Evolutionary conservation across 1,140 invertebrate species (phyloP).

Genomic region (Drosophila nasuta): DNA sequence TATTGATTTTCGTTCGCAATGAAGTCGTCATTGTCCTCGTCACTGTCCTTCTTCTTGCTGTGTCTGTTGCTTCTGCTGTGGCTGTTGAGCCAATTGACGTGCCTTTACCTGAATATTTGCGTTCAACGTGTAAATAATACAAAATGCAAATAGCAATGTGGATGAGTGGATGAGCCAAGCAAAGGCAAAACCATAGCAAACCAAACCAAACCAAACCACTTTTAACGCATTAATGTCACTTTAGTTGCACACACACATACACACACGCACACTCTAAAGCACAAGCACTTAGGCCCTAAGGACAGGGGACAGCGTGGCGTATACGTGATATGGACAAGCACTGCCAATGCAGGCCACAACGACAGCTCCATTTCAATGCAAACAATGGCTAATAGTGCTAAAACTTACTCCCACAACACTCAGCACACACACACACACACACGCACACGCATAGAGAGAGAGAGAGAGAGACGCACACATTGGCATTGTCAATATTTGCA

Average conservation of each 20-base stretch:
- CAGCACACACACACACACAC: slow-evolving; percentile 21
- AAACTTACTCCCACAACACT: slow-evolving; percentile 74
- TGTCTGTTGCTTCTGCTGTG: no score
- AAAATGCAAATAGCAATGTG: slow-evolving; percentile 72
- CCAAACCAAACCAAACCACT: slow-evolving; percentile 69
- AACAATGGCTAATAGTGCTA: slow-evolving; percentile 81
- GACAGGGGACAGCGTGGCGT: slow-evolving; percentile 22
- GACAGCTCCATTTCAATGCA: slow-evolving; percentile 76
- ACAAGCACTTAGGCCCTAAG: slow-evolving; percentile 34
- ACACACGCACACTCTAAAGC: background rate
- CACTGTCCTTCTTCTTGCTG: no score
- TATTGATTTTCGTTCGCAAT: slow-evolving; percentile 49
- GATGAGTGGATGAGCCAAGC: slow-evolving; percentile 56
- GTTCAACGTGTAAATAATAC: slow-evolving; percentile 78
- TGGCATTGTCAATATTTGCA: slow-evolving; percentile 80
- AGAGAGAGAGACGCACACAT: slow-evolving; percentile 49
- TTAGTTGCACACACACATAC: slow-evolving; percentile 46
- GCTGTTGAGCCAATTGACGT: slow-evolving; percentile 22
- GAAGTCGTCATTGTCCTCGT: slow-evolving; percentile 48
- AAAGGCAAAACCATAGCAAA: slow-evolving; percentile 24
- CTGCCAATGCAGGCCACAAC: slow-evolving; percentile 40
- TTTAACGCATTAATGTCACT: slow-evolving; percentile 80
- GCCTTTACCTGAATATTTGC: slow-evolving; percentile 73
- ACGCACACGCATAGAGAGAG: slow-evolving; percentile 14
- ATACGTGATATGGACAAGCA: slow-evolving; percentile 48